phyloP scores from a whole-genome alignment of 2,888 invertebrate genomes.

The Clostera curtula region DNA sequence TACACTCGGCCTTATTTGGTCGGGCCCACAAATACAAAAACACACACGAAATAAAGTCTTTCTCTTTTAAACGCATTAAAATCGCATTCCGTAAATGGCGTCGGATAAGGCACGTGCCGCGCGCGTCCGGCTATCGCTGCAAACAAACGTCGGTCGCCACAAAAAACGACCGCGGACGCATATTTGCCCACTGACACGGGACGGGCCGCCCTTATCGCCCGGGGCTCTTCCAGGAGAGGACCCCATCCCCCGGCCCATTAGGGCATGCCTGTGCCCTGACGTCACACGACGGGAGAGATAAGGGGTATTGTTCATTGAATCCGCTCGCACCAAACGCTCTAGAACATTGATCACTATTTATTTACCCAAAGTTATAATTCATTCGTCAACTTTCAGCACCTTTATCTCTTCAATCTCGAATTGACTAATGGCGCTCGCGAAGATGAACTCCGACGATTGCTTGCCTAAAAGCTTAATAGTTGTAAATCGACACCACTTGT shows the following conservation, averaged over 20 bases:
- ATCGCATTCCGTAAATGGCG: constrained; percentile 63
- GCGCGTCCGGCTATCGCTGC: constrained; percentile 20
- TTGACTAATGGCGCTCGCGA: too few species aligned
- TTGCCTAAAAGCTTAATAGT: too few species aligned
- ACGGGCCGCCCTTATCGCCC: constrained; percentile 3
- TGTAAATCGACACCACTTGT: too few species aligned
- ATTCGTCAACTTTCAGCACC: too few species aligned
- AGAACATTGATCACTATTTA: too few species aligned
- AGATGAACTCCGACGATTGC: too few species aligned
- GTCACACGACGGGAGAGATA: constrained; percentile 12
- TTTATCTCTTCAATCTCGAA: too few species aligned
- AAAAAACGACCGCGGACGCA: constrained; percentile 17
- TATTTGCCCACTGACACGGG: constrained; percentile 24
- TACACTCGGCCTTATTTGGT: constrained; percentile 20
- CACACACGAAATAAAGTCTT: constrained; percentile 46
- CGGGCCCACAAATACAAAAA: constrained; percentile 40
- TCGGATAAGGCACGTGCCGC: constrained; percentile 65
- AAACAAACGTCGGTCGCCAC: constrained; percentile 9
- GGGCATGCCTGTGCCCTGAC: constrained; percentile 19
- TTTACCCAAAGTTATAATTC: too few species aligned
- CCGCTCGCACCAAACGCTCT: too few species aligned
- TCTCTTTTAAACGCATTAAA: constrained; percentile 59
- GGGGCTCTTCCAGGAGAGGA: too few species aligned
- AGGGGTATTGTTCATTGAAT: constrained; percentile 1
- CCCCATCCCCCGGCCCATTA: too few species aligned